Base-by-base conservation (phyloP, 2,888 invertebrate genomes). In the Tetramorium bicarinatum region DNA sequence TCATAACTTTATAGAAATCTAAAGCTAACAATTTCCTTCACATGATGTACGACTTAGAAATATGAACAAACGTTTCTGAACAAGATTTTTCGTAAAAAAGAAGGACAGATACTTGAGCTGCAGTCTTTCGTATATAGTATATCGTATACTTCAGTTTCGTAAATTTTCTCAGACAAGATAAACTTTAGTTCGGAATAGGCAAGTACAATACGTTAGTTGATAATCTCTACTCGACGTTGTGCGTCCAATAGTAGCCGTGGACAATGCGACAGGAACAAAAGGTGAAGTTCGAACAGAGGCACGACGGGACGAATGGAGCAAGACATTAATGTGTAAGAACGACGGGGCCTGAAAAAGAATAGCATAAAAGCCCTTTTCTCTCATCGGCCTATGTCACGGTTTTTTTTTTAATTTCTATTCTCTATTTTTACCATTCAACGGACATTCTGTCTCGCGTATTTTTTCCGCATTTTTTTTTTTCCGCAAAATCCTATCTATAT, bases 231-330 rank as follows among this genome's bases (percentile, higher is more conserved):
- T 41, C 62, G 85, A 85, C 69, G 85, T 87, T 69, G 86, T 83
- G 82, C 72, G 85, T 83, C 77, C 62, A 71, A 88, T 85, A 89
- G 87, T 84, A 87, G 81, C 79, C 85, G 66, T 62, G 89, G 83
- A 90, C 90, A 90, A 90, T 90, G 85, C 62, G 61, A 49, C 54
- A 72, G 21, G 90, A 87, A 90, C 90, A 90, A 90, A 89, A 87
- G 83, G 13, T 13, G 56, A 44, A 47, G 34, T 79, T 86, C 59
- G 85, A 61, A 80, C 67, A 77, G 77, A 81, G 56, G 72, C 64
- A 72, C 77, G 85, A 88, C 85, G 69, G 82, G 76, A 83, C 86
- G 85, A 64, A 76, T 38, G 72, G 29, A 47, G 83, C 71, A 87
- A 82, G 83, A 88, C 62, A 82, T 47, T 77, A 87, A 79, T 79